Evolutionary conservation across 2,797 vertebrate genomes (phyloP).

Genomic region (Trichosurus vulpecula): DNA sequence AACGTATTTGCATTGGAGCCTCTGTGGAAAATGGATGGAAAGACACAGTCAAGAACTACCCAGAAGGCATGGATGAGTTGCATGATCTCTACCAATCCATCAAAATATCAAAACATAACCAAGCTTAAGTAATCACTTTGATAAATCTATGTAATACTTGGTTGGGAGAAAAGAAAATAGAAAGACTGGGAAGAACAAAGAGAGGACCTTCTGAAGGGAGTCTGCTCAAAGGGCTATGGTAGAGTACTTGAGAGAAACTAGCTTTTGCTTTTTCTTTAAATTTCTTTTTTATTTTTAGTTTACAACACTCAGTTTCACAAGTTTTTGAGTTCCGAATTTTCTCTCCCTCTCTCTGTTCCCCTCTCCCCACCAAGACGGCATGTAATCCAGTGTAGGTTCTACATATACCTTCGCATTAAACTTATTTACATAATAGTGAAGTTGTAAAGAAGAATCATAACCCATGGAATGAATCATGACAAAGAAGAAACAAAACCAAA

Average conservation of each 20-base stretch:
- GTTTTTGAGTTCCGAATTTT: too few species aligned
- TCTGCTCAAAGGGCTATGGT: background rate
- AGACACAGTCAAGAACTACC: background rate
- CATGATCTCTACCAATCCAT: background rate
- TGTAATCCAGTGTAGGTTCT: too few species aligned
- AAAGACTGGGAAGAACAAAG: background rate
- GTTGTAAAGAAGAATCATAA: too few species aligned
- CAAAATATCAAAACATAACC: background rate
- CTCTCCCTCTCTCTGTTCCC: too few species aligned
- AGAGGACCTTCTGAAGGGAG: background rate
- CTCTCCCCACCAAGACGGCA: too few species aligned
- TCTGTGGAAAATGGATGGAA: background rate
- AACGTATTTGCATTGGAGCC: background rate
- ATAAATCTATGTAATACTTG: background rate
- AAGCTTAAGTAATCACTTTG: background rate
- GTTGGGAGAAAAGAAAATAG: background rate
- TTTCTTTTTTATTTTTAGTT: too few species aligned
- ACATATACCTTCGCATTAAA: too few species aligned
- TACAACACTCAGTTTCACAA: too few species aligned
- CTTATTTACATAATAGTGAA: too few species aligned
- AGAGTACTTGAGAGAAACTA: background rate
- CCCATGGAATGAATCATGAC: too few species aligned
- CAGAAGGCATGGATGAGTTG: background rate
- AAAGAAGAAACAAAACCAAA: too few species aligned
- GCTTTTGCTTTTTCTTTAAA: background rate